Evolutionary conservation across 2,113 vertebrate genomes (phyloP).

Genomic region (human): GRCh38 chr6:40707001-40707500

Average conservation of each 20-base stretch:
- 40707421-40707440: not conserved
- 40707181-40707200: not conserved
- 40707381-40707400: no score
- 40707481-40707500: not conserved
- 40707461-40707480: not conserved
- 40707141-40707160: not conserved
- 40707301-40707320: not conserved
- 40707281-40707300: not conserved
- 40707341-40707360: not conserved
- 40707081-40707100: not conserved
- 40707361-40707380: rapidly evolving
- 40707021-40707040: not conserved
- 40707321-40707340: no score
- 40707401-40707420: not conserved
- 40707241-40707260: not conserved
- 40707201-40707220: not conserved
- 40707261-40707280: not conserved
- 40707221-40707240: not conserved
- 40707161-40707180: not conserved
- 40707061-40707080: not conserved
- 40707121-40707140: not conserved
- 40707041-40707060: not conserved
- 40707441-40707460: not conserved
- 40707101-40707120: not conserved
- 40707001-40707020: rapidly evolving